phyloP scores from a whole-genome alignment of 2,888 invertebrate species.

The Tenthredo livida region DNA sequence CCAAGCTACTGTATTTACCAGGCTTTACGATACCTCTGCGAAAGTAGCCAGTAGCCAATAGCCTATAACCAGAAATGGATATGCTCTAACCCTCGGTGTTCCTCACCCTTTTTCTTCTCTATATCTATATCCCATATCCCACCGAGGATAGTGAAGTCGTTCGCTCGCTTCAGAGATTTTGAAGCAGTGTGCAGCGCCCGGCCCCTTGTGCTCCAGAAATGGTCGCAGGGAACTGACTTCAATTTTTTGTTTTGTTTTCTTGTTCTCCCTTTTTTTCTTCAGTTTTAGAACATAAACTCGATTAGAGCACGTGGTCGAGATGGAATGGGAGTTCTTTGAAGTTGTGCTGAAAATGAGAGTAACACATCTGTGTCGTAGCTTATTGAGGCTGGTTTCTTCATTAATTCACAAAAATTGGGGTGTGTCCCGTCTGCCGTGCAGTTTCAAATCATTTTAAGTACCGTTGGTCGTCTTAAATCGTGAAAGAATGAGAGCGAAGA shows the following conservation, averaged over 20 bases:
- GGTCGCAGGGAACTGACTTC: not conserved
- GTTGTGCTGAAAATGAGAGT: not conserved
- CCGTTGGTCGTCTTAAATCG: slow-evolving; percentile 5
- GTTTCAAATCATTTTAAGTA: slow-evolving; percentile 25
- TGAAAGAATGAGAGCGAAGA: not conserved
- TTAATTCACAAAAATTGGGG: not conserved
- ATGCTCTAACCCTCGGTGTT: slow-evolving; percentile 24
- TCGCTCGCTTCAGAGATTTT: slow-evolving; percentile 41
- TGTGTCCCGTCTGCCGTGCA: not conserved
- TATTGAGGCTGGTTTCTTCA: not conserved
- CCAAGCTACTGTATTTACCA: slow-evolving; percentile 43
- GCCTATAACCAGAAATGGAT: slow-evolving; percentile 48
- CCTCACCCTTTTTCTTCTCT: slow-evolving; percentile 31
- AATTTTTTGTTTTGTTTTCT: not conserved
- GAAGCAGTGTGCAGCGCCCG: not conserved
- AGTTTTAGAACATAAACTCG: not conserved
- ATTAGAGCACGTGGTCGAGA: not conserved
- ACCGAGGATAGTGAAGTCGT: slow-evolving; percentile 43
- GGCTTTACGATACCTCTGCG: slow-evolving; percentile 42
- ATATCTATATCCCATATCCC: slow-evolving; percentile 27
- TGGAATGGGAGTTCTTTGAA: not conserved
- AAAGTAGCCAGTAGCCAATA: slow-evolving; percentile 40
- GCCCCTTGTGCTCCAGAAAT: not conserved
- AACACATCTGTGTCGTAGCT: not conserved
- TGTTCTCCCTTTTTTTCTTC: not conserved